phyloP scores from a whole-genome alignment of 2,113 vertebrate genomes.

The Odobenus rosmarus region DNA sequence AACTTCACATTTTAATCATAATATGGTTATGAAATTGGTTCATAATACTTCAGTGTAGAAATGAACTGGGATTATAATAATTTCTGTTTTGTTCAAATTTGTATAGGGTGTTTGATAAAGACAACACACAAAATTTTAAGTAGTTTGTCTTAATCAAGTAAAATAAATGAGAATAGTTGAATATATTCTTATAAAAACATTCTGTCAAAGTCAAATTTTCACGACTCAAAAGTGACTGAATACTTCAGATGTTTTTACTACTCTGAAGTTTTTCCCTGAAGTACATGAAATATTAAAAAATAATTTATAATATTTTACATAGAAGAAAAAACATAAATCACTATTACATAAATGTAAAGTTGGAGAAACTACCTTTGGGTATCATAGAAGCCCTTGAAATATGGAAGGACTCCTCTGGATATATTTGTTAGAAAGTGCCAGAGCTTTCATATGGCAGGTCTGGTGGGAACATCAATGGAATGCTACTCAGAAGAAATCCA shows the following conservation, averaged over 20 bases:
- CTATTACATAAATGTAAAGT: neutral
- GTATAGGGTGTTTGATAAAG: neutral
- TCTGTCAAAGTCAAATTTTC: neutral
- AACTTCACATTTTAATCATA: neutral
- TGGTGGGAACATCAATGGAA: neutral
- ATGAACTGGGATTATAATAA: neutral
- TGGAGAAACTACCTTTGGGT: neutral
- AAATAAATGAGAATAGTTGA: neutral
- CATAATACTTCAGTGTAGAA: neutral
- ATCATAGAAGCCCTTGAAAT: neutral
- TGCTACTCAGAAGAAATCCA: neutral
- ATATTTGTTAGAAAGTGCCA: neutral
- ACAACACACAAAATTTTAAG: neutral
- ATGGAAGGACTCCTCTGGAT: neutral
- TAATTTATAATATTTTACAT: neutral
- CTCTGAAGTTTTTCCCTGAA: neutral
- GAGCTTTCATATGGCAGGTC: neutral
- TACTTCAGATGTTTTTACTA: neutral
- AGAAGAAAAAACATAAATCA: neutral
- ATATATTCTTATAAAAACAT: neutral
- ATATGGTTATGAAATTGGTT: neutral
- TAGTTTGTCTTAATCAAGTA: neutral
- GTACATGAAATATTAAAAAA: neutral
- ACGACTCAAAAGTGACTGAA: neutral
- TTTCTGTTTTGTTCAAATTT: slow-evolving; percentile 4